Evolutionary conservation across 2,888 invertebrate species (phyloP), one percentile per base, ranked within the genome.

Genomic region (Macaria notata): DNA sequence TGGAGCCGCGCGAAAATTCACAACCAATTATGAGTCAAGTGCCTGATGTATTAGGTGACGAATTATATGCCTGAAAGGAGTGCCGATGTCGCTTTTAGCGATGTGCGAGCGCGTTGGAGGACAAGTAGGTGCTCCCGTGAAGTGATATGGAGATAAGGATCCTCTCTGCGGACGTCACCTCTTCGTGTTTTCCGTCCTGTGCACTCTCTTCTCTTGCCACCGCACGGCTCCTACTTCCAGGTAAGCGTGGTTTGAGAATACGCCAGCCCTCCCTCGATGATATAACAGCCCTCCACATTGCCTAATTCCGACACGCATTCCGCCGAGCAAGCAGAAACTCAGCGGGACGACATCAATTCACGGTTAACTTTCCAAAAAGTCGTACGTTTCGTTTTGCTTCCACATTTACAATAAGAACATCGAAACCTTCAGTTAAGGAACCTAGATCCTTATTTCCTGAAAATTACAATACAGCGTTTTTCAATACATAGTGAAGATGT

Each of bases 11-110:
- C 85, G 85, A 88, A 88, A 87, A 86, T 88, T 87, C 88, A 88
- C 89, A 84, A 84, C 81, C 83, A 84, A 89, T 86, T 86, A 89
- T 89, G 86, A 87, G 85, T 86, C 88, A 86, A 90, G 90, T 89
- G 88, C 88, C 88, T 88, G 83, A 86, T 82, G 79, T 84, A 84
- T 85, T 88, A 77, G 83, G 82, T 87, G 87, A 80, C 77, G 79
- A 83, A 79, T 81, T 87, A 81, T 77, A 82, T 86, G 88, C 83
- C 84, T 88, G 88, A 89, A 86, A 86, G 80, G 82, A 83, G 75
- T 81, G 77, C 71, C 76, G 73, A 75, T 73, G 77, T 84, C 83
- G 83, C 83, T 78, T 78, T 65, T 78, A 82, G 85, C 86, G 83
- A 85, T 86, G 84, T 75, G 78, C 78, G 78, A 79, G 76, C 70